Base-by-base conservation (phyloP, 1,140 invertebrate species). In the Acromyrmex heyeri region DNA sequence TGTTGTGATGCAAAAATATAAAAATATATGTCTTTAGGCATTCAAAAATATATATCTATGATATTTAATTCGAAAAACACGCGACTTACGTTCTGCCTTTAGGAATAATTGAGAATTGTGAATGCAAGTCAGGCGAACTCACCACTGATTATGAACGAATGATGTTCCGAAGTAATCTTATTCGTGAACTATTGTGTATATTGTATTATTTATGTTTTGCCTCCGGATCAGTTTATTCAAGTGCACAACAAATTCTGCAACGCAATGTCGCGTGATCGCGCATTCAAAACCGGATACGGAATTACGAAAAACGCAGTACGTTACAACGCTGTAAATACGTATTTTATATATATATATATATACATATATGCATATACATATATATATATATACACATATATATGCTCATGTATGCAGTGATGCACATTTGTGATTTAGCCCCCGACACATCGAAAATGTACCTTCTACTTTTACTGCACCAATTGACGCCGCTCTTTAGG, bases 171-270 rank as follows among this genome's bases (percentile, higher is more conserved):
- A 59, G 34, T 21, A 27, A 27, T 48, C 27, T 48, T 59, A 44
- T 48, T 8, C 27, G 27, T 44, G 48, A 12, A 44, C 12, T 83
- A 38, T 27, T 10, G 10, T 12, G 24, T 48, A 64, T 24, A 44
- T 8, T 70, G 2, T 69, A 24, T 21, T 78, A 50, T 50, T 50
- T 55, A 67, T 27, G 18, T 21, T 48, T 55, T 24, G 6, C 16
- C 38, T 14, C 14, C 24, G 8, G 14, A 3, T 61, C 8, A 75
- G 8, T 24, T 83, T 18, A 21, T 1, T 38, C 24, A 75, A 14
- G 59, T 6, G 18, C 27, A 61, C 55, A 50, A 75, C n/a, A 75
- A 83, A 24, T 50, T 2, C 14, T 30, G 38, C 55, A 75, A 34
- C 3, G 7, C 10, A 8, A 75, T 8, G 38, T 34, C 50, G 4